These are phyloP conservation scores for Hydropsyche tenuis DNA, from an alignment of 1,140 invertebrate genomes.

Conservation along the genomic window DNA sequence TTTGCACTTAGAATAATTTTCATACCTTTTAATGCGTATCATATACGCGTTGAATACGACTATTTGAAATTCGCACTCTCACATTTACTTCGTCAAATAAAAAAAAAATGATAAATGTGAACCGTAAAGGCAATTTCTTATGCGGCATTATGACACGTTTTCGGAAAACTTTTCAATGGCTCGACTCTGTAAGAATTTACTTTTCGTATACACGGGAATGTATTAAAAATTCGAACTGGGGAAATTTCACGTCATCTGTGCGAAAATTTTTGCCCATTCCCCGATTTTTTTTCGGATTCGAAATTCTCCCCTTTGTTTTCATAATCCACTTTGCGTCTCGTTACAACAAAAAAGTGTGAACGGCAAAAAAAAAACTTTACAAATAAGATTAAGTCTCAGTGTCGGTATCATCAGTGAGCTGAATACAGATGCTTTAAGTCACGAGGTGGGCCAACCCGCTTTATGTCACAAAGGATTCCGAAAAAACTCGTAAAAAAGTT, in stretches of 20 bases:
- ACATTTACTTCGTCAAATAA: no score
- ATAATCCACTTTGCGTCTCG: conserved; percentile 36
- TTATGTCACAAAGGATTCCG: conserved; percentile 11
- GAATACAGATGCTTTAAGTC: conserved; percentile 24
- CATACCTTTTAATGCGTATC: no score
- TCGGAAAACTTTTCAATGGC: conserved; percentile 1
- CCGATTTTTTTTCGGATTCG: conserved; percentile 15
- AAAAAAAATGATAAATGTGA: no score
- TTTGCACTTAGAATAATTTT: no score
- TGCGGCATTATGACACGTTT: no score
- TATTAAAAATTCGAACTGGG: conserved; percentile 5
- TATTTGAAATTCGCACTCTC: no score
- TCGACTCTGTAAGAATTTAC: not conserved
- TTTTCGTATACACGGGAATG: not conserved
- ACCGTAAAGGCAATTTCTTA: no score
- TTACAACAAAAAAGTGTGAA: conserved; percentile 29
- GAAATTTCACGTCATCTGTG: not conserved
- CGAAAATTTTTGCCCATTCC: conserved; percentile 9
- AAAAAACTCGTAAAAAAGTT: not conserved
- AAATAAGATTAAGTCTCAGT: conserved; percentile 34
- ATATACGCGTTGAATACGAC: no score
- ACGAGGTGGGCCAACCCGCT: not conserved
- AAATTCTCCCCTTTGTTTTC: conserved; percentile 30
- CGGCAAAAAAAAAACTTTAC: conserved; percentile 31
- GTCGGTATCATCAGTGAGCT: conserved; percentile 33